A percentile compares a stretch with the other conserved stretches of the same genome.
Conservation (phyloP, 2,113 vertebrate species). For the Accipiter virgatus region DNA sequence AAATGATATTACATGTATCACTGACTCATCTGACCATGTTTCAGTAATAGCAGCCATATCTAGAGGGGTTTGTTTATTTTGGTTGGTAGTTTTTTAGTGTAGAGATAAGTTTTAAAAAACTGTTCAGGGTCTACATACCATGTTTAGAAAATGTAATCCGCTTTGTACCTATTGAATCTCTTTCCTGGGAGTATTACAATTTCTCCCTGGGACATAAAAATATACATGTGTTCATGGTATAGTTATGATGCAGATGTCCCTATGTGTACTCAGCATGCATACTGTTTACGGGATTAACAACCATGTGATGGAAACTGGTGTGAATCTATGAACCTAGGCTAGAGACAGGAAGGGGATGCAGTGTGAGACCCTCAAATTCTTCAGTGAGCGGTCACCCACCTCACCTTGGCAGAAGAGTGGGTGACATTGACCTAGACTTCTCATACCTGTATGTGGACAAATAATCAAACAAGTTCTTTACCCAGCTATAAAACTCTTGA, state of each 20-base stretch:
- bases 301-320: background rate
- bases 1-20: background rate
- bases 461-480: background rate
- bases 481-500: background rate
- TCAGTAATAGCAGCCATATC: background rate
- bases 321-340: background rate
- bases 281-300: background rate
- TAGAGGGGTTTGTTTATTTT: background rate
- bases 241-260: background rate
- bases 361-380: background rate
- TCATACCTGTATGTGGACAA: background rate
- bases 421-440: background rate
- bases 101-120: background rate
- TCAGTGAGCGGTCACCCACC: background rate
- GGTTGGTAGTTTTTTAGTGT: background rate
- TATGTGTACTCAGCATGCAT: accelerated
- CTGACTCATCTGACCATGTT: background rate
- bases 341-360: background rate
- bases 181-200: background rate
- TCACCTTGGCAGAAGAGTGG: background rate
- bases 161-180: background rate
- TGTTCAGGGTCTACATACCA: background rate
- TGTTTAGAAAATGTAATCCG: background rate
- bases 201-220: background rate
- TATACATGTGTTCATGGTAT: background rate